phyloP scores from a whole-genome alignment of 2,113 vertebrate species.

The Phaethornis superciliosus region DNA sequence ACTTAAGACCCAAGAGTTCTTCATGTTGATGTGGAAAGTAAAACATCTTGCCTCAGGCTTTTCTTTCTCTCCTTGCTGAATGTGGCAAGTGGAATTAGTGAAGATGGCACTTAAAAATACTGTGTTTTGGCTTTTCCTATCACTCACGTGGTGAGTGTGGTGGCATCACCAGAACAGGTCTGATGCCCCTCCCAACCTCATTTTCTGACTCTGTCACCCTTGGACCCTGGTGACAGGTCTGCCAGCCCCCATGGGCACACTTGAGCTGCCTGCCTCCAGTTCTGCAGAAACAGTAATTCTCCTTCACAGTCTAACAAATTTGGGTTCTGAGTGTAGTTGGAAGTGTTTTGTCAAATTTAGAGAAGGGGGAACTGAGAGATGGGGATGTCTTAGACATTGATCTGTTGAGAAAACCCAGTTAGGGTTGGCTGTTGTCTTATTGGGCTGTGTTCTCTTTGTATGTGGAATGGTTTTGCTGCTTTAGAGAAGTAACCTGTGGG shows the following conservation, averaged over 20 bases:
- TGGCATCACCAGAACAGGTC: background rate
- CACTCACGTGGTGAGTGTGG: accelerated
- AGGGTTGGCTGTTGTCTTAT: background rate
- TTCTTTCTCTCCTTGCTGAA: background rate
- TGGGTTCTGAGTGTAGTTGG: accelerated
- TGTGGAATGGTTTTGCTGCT: background rate
- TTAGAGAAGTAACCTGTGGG: background rate
- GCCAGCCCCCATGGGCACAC: background rate
- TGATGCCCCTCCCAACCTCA: accelerated
- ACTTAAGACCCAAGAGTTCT: background rate
- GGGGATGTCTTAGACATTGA: background rate
- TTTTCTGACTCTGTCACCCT: background rate
- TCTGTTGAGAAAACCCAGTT: background rate
- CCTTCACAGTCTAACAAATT: accelerated
- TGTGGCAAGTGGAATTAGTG: background rate
- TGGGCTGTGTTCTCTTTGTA: background rate
- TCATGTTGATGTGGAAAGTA: background rate
- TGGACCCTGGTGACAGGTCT: background rate
- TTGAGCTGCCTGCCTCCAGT: accelerated
- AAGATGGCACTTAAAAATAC: background rate
- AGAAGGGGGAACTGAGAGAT: background rate
- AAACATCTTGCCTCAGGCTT: background rate
- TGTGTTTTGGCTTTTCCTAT: background rate
- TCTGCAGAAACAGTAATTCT: background rate
- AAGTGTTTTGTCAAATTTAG: background rate